Evolutionary conservation across 2,888 invertebrate species (phyloP), one percentile per base, ranked within the genome.

Genomic region (Drosophila heteroneura): DNA sequence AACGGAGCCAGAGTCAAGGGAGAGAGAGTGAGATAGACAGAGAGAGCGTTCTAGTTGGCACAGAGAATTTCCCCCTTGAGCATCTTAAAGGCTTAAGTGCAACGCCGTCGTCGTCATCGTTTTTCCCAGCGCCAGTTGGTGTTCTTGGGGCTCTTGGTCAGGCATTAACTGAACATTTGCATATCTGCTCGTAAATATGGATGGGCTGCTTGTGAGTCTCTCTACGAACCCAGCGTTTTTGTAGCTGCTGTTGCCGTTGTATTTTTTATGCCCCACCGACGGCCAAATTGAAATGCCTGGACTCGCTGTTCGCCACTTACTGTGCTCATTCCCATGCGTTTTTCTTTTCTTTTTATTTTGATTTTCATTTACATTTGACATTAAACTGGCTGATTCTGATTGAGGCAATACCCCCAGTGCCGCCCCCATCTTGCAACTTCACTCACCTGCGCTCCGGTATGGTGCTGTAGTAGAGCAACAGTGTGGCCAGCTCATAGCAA

Each of bases 401-500:
- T 89, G 80, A 79, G 82, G 74, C 70, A 74, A 59, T 61, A 37
- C 58, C 37, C 69, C 70, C 58, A 26, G 47, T 26, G 26, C 60
- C 75, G 59, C 66, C 70, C 44, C 53, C 63, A 60, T 56, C 33
- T 3, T 14, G 28, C 53, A 32, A 33, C 22, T 41, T 3, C 26
- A 90, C 94, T 95, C 94, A 96, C 96, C 95, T 95, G 83, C 89
- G 79, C 77, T 93, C 93, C 85, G 96, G 95, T 89, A 96, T 94
- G 78, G 96, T 95, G 81, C 95, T 95, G 94, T 96, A 96, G 94
- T 96, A 96, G 91, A 96, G 94, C 78, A 96, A 93, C 79, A 96
- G 94, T 81, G 96, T 95, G 74, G 96, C 96, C 81, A 96, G 94
- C 93, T 96, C 96, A 86, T 95, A 95, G 91, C 95, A 95, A 82